Evolutionary conservation across 2,797 vertebrate genomes (phyloP), one percentile per base, ranked within the genome.

Genomic region (Esox lucius): DNA sequence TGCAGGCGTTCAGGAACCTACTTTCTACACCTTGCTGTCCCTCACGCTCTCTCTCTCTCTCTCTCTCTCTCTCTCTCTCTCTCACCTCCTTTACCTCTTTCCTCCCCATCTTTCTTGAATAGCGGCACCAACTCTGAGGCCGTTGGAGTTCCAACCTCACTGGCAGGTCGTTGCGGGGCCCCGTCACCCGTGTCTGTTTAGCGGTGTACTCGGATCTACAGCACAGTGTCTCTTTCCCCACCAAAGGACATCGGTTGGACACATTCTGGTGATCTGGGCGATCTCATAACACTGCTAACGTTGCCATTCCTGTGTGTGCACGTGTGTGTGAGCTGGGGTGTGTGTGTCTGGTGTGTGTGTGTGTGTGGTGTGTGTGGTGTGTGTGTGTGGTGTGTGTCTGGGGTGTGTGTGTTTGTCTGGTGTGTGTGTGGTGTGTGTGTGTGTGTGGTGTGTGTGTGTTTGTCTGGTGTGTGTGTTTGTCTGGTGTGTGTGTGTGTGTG

Each of bases 1-100:
- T 84, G 68, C 77, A 78, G 85, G 88, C 84, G 80, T 82, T 92
- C 84, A 88, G 84, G 71, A 78, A 75, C 61, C 46, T 51, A 12
- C 70, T 72, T 73, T 51, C 65, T 72, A 73, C 77, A 77, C 77
- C 75, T 51, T 8, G 67, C 72, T 33, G 64, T 64, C 28, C 42
- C 59, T 46, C 71, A 4, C 72, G 51, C 67, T 64, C 26, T 71
- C 75, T n/a, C 67, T 73, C 79, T 12, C 74, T 72, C 59, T 69
- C 75, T n/a, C 67, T 73, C 79, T 12, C 74, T 72, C 59, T 69
- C 69, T 33, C 75, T 51, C 73, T 66, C 48, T 1, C 61, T 69
- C 39, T 81, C 79, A 56, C 75, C 74, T 33, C 75, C 70, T 35
- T 70, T 53, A 33, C 12, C 65, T 48, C 35, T 75, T 5, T 11